These are phyloP conservation scores for Helarctos malayanus DNA, from an alignment of 2,797 vertebrate species.

Conservation along the genomic window DNA sequence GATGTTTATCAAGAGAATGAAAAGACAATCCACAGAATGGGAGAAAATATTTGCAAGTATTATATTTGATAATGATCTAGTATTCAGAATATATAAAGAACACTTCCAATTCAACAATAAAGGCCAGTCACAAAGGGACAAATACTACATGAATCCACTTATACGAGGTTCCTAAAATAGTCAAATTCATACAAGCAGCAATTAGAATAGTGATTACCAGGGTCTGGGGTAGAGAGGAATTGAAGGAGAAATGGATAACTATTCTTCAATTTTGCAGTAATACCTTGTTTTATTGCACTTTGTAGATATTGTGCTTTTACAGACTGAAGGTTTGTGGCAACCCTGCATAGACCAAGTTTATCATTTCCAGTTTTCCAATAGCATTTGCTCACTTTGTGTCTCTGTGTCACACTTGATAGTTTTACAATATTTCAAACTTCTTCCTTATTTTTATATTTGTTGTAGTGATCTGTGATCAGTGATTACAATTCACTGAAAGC, in stretches of 20 bases:
- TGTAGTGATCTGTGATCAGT: background rate
- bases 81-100: background rate
- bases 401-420: background rate
- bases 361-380: background rate
- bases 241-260: background rate
- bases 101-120: background rate
- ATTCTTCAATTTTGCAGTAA: background rate
- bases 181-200: background rate
- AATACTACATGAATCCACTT: background rate
- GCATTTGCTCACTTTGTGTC: background rate
- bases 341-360: background rate
- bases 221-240: background rate
- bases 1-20: background rate
- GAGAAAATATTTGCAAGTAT: background rate
- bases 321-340: background rate
- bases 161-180: background rate
- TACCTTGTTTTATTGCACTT: background rate
- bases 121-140: background rate
- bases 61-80: background rate
- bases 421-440: background rate
- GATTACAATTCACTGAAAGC: background rate
- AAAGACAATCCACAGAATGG: background rate
- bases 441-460: background rate
- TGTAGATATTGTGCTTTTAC: background rate
- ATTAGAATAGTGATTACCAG: background rate